Percentiles rank a stretch among this genome's conserved stretches.
phyloP scores from a whole-genome alignment of 2,113 vertebrate genomes.

The Solea senegalensis region DNA sequence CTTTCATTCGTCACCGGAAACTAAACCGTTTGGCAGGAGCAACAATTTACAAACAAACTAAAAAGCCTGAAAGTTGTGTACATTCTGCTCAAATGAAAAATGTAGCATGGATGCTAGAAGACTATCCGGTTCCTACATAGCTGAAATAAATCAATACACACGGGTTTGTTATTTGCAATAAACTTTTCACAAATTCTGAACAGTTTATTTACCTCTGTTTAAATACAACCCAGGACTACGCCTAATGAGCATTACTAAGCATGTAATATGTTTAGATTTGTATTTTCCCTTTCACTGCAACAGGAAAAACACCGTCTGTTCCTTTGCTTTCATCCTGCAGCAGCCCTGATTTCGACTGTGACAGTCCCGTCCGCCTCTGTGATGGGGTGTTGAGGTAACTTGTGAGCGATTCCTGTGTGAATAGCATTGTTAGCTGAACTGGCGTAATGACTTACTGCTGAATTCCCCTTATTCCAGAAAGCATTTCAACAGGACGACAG shows the following conservation, averaged over 20 bases:
- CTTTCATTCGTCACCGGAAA: constrained; percentile 48
- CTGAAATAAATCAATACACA: constrained; percentile 2
- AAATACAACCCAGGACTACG: constrained; percentile 8
- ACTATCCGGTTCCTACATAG: constrained; percentile 17
- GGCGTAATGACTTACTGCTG: constrained; percentile 4
- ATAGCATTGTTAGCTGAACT: constrained; percentile 32
- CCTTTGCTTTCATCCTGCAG: constrained; percentile 40
- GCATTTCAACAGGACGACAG: neutral
- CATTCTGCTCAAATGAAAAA: neutral
- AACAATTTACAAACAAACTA: constrained; percentile 49
- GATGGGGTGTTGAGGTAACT: constrained; percentile 40
- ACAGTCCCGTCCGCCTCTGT: constrained; percentile 47
- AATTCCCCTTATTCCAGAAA: neutral
- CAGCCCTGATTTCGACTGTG: constrained; percentile 42
- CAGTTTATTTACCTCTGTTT: constrained; percentile 1
- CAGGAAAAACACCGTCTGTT: constrained; percentile 41
- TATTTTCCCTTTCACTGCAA: neutral
- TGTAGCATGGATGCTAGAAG: constrained; percentile 10
- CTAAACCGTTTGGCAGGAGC: constrained; percentile 29
- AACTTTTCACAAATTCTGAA: constrained; percentile 16
- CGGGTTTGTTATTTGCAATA: constrained; percentile 6
- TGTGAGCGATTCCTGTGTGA: constrained; percentile 24
- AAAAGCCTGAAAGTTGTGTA: constrained; percentile 43
- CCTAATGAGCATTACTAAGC: constrained; percentile 13
- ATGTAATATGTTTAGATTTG: neutral